Evolutionary conservation across 2,113 vertebrate species (phyloP).

Genomic region (Oryzias melastigma): DNA sequence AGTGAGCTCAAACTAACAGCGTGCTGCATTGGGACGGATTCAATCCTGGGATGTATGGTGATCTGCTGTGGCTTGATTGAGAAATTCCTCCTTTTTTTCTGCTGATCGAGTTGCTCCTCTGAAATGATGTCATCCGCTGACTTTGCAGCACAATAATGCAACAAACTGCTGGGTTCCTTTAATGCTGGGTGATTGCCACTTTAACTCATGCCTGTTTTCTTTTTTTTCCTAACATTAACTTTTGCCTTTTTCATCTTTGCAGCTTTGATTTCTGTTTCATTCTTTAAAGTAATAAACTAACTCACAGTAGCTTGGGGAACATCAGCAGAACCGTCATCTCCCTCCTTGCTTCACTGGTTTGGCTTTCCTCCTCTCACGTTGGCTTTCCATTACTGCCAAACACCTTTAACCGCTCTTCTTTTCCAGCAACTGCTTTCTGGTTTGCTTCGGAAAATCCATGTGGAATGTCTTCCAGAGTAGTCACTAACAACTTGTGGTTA

Average conservation of each 20-base stretch:
- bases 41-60: background rate
- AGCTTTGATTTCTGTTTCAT: constrained; percentile 41
- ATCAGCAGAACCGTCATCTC: constrained; percentile 30
- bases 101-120: background rate
- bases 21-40: background rate
- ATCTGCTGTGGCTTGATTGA: background rate
- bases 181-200: constrained; percentile 18
- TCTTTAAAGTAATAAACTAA: constrained; percentile 52
- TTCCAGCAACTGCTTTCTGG: constrained; percentile 51
- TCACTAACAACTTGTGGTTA: background rate
- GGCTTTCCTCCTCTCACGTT: constrained; percentile 38
- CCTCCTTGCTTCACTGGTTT: constrained; percentile 30
- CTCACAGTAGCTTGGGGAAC: constrained; percentile 28
- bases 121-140: constrained; percentile 32
- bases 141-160: constrained; percentile 34
- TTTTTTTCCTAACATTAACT: constrained; percentile 29
- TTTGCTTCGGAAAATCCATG: constrained; percentile 8
- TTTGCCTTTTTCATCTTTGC: constrained; percentile 42
- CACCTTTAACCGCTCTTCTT: constrained; percentile 48
- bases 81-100: background rate
- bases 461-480: background rate
- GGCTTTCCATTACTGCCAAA: constrained; percentile 56
- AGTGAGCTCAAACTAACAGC: background rate
- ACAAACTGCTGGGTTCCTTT: constrained; percentile 29
- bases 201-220: constrained; percentile 18